Evolutionary conservation across 2,888 invertebrate species (phyloP).

Genomic region (Phoenoteleia sp.): DNA sequence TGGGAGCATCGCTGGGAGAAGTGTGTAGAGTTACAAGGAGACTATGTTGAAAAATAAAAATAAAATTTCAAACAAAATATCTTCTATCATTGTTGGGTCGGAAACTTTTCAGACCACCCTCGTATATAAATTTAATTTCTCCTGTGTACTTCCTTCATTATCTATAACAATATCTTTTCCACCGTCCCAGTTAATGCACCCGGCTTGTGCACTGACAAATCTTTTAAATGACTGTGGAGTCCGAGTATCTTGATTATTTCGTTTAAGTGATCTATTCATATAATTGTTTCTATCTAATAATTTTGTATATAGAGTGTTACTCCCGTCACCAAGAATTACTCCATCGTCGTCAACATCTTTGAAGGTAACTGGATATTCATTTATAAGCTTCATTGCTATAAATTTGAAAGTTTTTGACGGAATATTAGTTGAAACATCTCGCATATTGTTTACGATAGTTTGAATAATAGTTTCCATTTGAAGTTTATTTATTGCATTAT

Average conservation of each 20-base stretch:
- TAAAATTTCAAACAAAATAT: too few species aligned
- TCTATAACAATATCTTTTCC: too few species aligned
- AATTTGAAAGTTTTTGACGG: slow-evolving; percentile 24
- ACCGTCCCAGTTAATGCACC: slow-evolving; percentile 18
- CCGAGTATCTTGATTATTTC: not conserved
- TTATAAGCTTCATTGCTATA: slow-evolving; percentile 35
- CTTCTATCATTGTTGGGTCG: too few species aligned
- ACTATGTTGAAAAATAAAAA: too few species aligned
- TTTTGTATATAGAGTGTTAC: slow-evolving; percentile 4
- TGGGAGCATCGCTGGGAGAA: too few species aligned
- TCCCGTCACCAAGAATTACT: slow-evolving; percentile 20
- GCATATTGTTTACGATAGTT: slow-evolving; percentile 1
- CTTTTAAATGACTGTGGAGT: not conserved
- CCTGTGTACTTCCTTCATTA: too few species aligned
- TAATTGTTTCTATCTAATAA: slow-evolving; percentile 9
- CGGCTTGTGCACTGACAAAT: slow-evolving; percentile 22
- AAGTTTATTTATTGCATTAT: too few species aligned
- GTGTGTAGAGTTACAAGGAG: too few species aligned
- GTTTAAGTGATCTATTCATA: slow-evolving; percentile 18
- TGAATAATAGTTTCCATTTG: too few species aligned
- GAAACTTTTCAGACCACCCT: too few species aligned
- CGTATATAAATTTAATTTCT: too few species aligned
- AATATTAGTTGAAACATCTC: not conserved
- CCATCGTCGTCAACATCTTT: slow-evolving; percentile 37
- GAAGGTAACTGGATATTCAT: slow-evolving; percentile 22